Evolutionary conservation across 2,888 invertebrate species (phyloP), one percentile per base, ranked within the genome.

Genomic region (Mimas tiliae): DNA sequence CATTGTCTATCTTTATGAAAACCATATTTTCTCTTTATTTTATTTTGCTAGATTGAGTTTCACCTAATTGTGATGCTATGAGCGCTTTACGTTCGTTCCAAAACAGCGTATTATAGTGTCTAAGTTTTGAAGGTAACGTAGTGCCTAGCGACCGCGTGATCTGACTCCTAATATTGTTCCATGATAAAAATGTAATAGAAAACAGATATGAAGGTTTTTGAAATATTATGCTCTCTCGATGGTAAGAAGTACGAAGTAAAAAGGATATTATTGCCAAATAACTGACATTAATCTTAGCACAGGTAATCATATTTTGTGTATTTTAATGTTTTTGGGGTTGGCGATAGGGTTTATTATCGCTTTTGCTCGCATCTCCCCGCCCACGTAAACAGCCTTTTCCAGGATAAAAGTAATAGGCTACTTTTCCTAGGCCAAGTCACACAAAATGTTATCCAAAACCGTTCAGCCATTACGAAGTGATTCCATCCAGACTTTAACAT

Each of bases 41-140:
- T 63, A 55, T 63, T 58, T 58, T 53, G 12, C 4, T 53, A 50
- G 58, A 51, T 64, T 66, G 16, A n/a, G 34, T 21, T 67, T 48
- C 21, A 19, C 55, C 58, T 64, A 66, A 67, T 64, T 67, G 66
- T 64, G 58, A 67, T 67, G 63, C 66, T 50, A 42, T 58, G 55
- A 42, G 38, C 42, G 63, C 48, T 50, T 58, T 47, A 21, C 47
- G 53, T 42, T 63, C 42, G 64, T 55, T 58, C 50, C 21, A 64
- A 64, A 64, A 58, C 33, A 48, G 34, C 33, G 48, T 21, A 50
- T 58, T 58, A 48, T 47, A 55, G 65, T 67, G 58, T 64, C 50
- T 50, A 58, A 50, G 16, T 67, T 50, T 50, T 64, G 50, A 67
- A 64, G 53, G 63, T 63, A 63, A 55, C 63, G 19, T 63, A 63